Percentiles rank a stretch among this genome's conserved stretches.
These are phyloP conservation scores for Aptenodytes forsteri DNA, from an alignment of 2,113 vertebrate genomes.

Conservation along the genomic window DNA sequence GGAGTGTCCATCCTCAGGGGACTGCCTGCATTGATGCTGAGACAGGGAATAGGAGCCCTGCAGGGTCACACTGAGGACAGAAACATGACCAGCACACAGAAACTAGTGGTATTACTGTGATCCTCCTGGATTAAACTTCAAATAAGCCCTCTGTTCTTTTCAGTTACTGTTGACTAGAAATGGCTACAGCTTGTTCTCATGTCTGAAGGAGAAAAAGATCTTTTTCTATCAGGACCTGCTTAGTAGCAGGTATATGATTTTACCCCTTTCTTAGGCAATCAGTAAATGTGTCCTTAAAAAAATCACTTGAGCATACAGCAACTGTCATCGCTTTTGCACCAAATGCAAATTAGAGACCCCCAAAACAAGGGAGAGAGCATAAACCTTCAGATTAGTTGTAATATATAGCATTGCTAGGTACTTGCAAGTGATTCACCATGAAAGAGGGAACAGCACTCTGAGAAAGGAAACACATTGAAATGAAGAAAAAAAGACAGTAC, in stretches of 20 bases:
- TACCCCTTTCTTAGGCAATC: not conserved
- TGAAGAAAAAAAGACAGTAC: not conserved
- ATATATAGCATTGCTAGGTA: not conserved
- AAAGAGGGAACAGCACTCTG: not conserved
- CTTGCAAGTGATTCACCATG: not conserved
- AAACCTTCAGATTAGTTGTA: not conserved
- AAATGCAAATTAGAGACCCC: not conserved
- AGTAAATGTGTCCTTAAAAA: not conserved
- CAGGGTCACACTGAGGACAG: conserved; percentile 55
- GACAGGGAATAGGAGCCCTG: not conserved
- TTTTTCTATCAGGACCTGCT: not conserved
- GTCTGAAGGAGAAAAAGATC: not conserved
- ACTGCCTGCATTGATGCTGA: conserved; percentile 5
- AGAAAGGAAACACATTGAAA: not conserved
- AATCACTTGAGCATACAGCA: not conserved
- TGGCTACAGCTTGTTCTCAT: not conserved
- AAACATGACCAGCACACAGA: conserved; percentile 22
- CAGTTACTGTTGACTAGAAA: conserved; percentile 9
- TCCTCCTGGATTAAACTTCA: conserved; percentile 46
- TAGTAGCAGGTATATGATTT: not conserved
- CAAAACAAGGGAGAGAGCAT: not conserved
- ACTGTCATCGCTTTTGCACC: not conserved
- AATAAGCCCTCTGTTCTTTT: conserved; percentile 11
- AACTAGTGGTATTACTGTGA: conserved; percentile 4
- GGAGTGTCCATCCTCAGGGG: not conserved